These are phyloP conservation scores for Frankliniella fusca DNA, from an alignment of 2,888 invertebrate species.

Conservation along the genomic window DNA sequence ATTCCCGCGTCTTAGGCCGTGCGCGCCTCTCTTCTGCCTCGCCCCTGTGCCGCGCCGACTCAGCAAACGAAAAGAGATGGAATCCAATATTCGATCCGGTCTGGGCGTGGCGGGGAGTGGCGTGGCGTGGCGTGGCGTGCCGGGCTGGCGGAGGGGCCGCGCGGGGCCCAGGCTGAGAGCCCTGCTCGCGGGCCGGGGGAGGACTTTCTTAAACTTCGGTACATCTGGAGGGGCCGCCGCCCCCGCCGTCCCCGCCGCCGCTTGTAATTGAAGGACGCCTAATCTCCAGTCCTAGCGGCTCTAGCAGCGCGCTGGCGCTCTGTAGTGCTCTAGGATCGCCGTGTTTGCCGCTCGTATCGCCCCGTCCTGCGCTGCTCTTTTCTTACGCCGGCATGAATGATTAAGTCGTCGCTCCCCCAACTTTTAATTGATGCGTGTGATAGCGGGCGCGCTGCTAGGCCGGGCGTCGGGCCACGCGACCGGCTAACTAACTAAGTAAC, in stretches of 20 bases:
- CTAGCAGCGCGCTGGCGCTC: no score
- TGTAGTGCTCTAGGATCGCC: no score
- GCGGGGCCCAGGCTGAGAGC: background rate
- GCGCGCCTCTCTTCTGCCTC: no score
- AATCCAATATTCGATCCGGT: background rate
- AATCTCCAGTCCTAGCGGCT: background rate
- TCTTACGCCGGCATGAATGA: no score
- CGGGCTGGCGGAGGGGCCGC: background rate
- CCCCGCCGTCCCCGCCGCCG: background rate
- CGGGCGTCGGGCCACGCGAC: no score
- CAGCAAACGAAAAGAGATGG: background rate
- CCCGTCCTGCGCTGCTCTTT: no score
- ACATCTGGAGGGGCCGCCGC: background rate
- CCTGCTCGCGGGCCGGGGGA: background rate
- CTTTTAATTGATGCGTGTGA: no score
- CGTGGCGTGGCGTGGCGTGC: background rate
- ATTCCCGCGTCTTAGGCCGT: no score
- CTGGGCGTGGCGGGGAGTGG: background rate
- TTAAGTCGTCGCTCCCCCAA: no score
- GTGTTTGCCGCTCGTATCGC: no score
- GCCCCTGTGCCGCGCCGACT: background rate
- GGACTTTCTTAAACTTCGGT: background rate
- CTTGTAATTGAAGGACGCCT: background rate
- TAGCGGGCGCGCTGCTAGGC: no score
- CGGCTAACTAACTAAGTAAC: no score